Evolutionary conservation across 2,888 invertebrate species (phyloP).

Genomic region (Steinernema carpocapsae): DNA sequence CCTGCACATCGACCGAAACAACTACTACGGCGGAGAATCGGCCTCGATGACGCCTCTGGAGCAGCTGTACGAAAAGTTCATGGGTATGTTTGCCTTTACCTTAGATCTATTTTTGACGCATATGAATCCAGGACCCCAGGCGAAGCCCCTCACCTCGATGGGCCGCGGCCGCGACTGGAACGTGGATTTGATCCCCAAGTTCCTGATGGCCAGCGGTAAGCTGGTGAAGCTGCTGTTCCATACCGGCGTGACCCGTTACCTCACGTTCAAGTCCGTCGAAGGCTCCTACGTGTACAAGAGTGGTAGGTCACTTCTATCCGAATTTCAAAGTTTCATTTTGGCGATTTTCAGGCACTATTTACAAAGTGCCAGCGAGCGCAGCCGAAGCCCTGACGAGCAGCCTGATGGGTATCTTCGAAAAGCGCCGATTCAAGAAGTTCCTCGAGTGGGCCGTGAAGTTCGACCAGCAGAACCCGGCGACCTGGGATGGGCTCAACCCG

Average conservation of each 20-base stretch:
- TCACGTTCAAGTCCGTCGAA: constrained; percentile 98
- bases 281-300: constrained; percentile 98
- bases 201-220: constrained; percentile 93
- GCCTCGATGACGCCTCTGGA: constrained; percentile 98
- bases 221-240: constrained; percentile 88
- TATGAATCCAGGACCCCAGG: constrained; percentile 51
- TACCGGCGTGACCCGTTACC: constrained; percentile 90
- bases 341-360: too few species aligned
- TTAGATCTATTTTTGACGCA: not conserved
- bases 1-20: constrained; percentile 98
- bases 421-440: constrained; percentile 95
- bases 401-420: constrained; percentile 99
- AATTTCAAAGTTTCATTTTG: too few species aligned
- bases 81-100: constrained; percentile 42
- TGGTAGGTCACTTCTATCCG: too few species aligned
- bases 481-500: constrained; percentile 94
- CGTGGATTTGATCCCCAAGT: constrained; percentile 98
- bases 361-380: constrained; percentile 97
- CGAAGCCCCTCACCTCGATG: constrained; percentile 69
- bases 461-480: constrained; percentile 85
- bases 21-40: constrained; percentile 99
- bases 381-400: constrained; percentile 92
- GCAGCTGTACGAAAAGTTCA: constrained; percentile 72
- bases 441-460: constrained; percentile 92
- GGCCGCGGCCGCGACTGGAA: constrained; percentile 90